Percentiles rank a stretch among this genome's conserved stretches.
Conservation (phyloP, 53 echinoderm and acorn worm species). For the Holothuria scabra region DNA sequence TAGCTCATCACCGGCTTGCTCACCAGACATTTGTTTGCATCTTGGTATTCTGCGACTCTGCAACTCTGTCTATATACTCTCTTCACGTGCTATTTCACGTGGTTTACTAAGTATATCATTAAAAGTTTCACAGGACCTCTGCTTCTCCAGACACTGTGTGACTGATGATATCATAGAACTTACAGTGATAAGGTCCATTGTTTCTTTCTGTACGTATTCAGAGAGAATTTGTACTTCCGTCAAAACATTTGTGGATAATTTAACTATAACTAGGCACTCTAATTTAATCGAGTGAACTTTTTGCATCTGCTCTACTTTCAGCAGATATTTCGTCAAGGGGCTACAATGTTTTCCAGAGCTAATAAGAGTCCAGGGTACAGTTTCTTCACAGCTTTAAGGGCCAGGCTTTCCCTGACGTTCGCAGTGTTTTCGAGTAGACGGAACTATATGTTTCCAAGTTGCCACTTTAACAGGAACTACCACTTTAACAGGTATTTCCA, state of each 20-base stretch:
- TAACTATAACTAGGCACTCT: conserved; percentile 16
- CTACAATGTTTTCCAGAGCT: not conserved
- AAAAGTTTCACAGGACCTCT: not conserved
- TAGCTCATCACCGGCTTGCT: too few relatives aligned
- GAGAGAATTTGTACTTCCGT: conserved; percentile 12
- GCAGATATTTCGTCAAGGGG: not conserved
- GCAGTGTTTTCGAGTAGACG: too few relatives aligned
- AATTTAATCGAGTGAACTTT: not conserved
- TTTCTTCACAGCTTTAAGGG: not conserved
- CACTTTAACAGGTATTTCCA: too few relatives aligned
- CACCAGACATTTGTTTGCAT: not conserved
- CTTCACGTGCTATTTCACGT: not conserved
- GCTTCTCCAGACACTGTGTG: not conserved
- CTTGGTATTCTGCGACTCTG: not conserved
- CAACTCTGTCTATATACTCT: not conserved
- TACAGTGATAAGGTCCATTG: not conserved
- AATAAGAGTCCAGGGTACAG: not conserved
- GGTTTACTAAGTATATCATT: not conserved
- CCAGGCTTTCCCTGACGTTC: too few relatives aligned
- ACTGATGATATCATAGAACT: not conserved
- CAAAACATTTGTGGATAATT: conserved; percentile 17
- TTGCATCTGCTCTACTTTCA: conserved; percentile 15
- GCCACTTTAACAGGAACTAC: too few relatives aligned
- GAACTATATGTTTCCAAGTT: too few relatives aligned
- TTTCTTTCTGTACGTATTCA: conserved; percentile 24